These are phyloP conservation scores for Falco naumanni DNA, from an alignment of 2,797 vertebrate genomes.

Conservation along the genomic window DNA sequence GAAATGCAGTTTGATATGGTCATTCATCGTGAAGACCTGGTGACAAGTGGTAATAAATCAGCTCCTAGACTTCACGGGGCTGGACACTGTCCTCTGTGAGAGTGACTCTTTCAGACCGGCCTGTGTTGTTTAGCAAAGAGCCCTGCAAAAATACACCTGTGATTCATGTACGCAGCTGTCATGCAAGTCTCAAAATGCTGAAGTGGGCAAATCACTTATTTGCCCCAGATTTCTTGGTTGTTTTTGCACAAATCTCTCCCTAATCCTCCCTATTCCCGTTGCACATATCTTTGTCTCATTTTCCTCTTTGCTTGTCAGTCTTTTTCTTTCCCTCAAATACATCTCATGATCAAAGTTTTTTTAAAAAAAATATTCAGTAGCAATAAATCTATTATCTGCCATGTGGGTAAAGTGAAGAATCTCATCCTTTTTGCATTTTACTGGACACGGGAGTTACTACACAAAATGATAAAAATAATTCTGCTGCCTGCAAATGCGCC, in stretches of 20 bases:
- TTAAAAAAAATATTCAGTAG: not conserved
- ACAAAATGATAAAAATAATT: not conserved
- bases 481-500: slow-evolving; percentile 32
- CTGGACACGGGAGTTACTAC: not conserved
- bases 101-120: not conserved
- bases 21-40: not conserved
- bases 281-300: not conserved
- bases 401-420: not conserved
- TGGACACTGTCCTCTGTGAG: not conserved
- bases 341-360: not conserved
- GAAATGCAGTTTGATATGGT: not conserved
- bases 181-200: not conserved
- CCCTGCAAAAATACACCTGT: not conserved
- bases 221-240: not conserved
- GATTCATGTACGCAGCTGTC: not conserved
- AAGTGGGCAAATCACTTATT: not conserved
- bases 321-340: not conserved
- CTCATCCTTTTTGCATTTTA: not conserved
- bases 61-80: not conserved
- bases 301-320: not conserved
- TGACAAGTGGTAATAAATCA: not conserved
- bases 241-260: not conserved
- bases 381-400: not conserved
- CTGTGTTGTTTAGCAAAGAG: not conserved
- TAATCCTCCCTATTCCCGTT: not conserved